Evolutionary conservation across 1,140 invertebrate genomes (phyloP).

Genomic region (Leptinotarsa texana): DNA sequence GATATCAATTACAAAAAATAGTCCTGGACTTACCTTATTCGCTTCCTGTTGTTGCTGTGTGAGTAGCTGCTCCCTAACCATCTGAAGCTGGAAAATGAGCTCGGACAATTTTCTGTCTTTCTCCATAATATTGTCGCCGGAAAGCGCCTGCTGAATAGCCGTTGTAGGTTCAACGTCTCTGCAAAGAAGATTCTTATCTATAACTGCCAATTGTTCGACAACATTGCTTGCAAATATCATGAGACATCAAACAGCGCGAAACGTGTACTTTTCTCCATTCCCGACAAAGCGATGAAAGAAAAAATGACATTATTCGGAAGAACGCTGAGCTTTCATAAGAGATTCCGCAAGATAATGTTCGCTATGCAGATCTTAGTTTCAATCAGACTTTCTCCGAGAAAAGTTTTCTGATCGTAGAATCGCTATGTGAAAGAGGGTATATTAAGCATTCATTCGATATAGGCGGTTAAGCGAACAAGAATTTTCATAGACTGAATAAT

Average conservation of each 20-base stretch:
- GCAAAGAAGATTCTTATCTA: constrained; percentile 35
- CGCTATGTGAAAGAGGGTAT: not conserved
- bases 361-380: not conserved
- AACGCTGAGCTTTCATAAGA: constrained; percentile 27
- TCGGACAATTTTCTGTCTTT: constrained; percentile 79
- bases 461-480: not conserved
- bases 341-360: constrained; percentile 4
- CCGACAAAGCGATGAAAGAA: constrained; percentile 25
- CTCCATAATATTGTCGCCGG: constrained; percentile 71
- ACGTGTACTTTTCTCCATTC: not conserved
- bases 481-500: not conserved
- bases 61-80: constrained; percentile 75
- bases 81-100: constrained; percentile 81
- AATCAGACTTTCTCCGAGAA: constrained; percentile 6
- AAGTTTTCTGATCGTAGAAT: not conserved
- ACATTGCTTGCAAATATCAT: not conserved
- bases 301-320: constrained; percentile 13
- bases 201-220: constrained; percentile 17
- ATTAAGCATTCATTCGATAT: not conserved
- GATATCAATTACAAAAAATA: too few species aligned
- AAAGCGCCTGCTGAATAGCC: constrained; percentile 69
- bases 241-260: constrained; percentile 4
- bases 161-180: constrained; percentile 62
- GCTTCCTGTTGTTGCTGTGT: constrained; percentile 58
- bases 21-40: constrained; percentile 30